Conservation (phyloP, 2,797 vertebrate genomes). For the Tympanoctomys barrerae region DNA sequence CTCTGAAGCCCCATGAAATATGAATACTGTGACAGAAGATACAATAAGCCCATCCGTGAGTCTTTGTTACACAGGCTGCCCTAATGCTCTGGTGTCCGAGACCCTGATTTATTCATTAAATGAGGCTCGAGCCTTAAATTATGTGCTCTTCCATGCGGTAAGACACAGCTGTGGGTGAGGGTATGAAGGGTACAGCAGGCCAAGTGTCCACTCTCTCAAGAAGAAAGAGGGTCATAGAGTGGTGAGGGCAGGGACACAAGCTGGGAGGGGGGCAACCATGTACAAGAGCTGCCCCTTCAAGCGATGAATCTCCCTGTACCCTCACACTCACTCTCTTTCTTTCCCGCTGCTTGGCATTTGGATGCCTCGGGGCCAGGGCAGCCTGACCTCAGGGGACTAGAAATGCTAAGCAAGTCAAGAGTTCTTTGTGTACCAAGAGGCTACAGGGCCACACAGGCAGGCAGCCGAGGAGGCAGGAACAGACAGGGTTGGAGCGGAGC, state of each 20-base stretch:
- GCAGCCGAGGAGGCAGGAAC: not conserved
- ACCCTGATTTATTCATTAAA: not conserved
- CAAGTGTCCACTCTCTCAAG: not conserved
- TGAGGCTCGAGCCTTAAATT: not conserved
- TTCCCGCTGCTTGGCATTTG: not conserved
- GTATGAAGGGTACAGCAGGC: not conserved
- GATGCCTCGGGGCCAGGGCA: not conserved
- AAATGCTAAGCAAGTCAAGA: constrained; percentile 5
- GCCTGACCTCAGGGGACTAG: not conserved
- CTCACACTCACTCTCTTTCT: not conserved
- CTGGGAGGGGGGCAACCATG: not conserved
- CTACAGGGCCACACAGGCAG: not conserved
- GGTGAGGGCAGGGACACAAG: not conserved
- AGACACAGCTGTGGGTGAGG: not conserved
- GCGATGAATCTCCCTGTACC: not conserved
- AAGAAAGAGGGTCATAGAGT: not conserved
- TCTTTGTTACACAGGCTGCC: not conserved
- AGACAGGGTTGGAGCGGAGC: not conserved
- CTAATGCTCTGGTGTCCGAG: not conserved
- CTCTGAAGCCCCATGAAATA: not conserved
- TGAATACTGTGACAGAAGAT: not conserved
- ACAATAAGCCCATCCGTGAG: rapidly evolving
- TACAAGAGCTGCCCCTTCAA: not conserved
- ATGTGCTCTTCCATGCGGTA: not conserved
- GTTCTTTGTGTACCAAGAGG: constrained; percentile 21